Evolutionary conservation across 2,797 vertebrate genomes (phyloP), one percentile per base, ranked within the genome.

Genomic region (Oceanodroma leucorhoa): DNA sequence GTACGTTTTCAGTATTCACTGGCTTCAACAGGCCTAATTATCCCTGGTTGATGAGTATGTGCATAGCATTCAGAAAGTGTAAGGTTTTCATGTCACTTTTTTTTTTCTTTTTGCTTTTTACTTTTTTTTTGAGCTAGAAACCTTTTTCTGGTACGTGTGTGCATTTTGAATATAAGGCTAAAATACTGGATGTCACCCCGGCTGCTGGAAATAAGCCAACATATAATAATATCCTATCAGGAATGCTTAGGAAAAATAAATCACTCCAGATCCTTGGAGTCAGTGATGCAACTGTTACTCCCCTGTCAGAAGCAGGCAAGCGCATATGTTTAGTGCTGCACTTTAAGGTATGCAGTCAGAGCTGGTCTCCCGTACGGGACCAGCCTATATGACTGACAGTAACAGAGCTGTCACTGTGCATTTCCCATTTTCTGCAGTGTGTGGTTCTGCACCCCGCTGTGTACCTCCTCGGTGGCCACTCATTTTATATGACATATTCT

Each of bases 1-100:
- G 88, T 94, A 97, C 89, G 93, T 96, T 97, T 97, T 97, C 96
- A 98, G 97, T 96, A 97, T 95, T 95, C 93, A 96, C 93, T 96
- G 93, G 93, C 95, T 93, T 93, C 90, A 94, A 91, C 93, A 97
- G 95, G 93, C 97, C 80, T 79, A 95, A 97, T 94, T 95, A 91
- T 97, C 96, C 95, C 96, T 70, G 34, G 79, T 83, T 95, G 92
- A 94, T 96, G 95, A 96, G 93, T 96, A 96, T 96, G 95, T 95
- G 93, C 95, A 83, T 89, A 82, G 84, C 83, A 96, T 95, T 95
- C 94, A 93, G 67, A 96, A 95, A 96, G 69, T 87, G 90, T 76
- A 95, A 91, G 80, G 87, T 95, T 97, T 96, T 96, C 92, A 95
- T 95, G 90, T 95, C 93, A 93, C 94, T 94, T 75, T 48, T 90